A percentile compares a stretch with the other conserved stretches of the same genome.
phyloP scores from a whole-genome alignment of 2,113 vertebrate species.

The Indicator maculatus region DNA sequence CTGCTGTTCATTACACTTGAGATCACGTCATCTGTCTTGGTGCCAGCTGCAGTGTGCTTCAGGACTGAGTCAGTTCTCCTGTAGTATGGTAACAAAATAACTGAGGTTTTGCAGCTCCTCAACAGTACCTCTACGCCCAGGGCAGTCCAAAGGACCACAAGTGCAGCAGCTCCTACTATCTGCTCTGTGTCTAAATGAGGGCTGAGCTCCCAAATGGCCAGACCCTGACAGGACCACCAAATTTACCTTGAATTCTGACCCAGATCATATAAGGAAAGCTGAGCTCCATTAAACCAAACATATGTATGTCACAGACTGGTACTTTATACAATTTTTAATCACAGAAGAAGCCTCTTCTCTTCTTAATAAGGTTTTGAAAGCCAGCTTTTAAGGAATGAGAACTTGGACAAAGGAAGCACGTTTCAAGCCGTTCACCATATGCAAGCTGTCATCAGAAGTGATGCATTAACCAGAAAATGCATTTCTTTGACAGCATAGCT shows the following conservation, averaged over 20 bases:
- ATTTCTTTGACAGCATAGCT: slow-evolving; percentile 50
- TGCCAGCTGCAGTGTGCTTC: background rate
- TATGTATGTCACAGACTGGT: background rate
- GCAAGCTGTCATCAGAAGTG: background rate
- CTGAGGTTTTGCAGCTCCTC: background rate
- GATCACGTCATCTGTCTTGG: background rate
- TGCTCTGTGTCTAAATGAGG: background rate
- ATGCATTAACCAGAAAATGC: slow-evolving; percentile 30
- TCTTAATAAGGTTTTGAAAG: background rate
- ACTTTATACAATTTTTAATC: background rate
- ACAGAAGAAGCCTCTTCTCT: background rate
- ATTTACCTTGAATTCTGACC: background rate
- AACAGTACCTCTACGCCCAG: background rate
- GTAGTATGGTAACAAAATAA: background rate
- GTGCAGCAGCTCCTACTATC: background rate
- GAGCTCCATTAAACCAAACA: background rate
- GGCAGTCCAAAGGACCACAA: background rate
- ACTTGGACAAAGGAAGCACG: background rate
- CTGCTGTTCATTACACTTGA: background rate
- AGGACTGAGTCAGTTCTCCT: background rate
- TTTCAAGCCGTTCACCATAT: slow-evolving; percentile 13
- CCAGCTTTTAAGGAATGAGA: slow-evolving; percentile 16
- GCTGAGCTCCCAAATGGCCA: background rate
- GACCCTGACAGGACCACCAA: background rate
- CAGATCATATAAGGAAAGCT: background rate